phyloP scores from a whole-genome alignment of 2,888 invertebrate species.

The Linnaemya tessellans region DNA sequence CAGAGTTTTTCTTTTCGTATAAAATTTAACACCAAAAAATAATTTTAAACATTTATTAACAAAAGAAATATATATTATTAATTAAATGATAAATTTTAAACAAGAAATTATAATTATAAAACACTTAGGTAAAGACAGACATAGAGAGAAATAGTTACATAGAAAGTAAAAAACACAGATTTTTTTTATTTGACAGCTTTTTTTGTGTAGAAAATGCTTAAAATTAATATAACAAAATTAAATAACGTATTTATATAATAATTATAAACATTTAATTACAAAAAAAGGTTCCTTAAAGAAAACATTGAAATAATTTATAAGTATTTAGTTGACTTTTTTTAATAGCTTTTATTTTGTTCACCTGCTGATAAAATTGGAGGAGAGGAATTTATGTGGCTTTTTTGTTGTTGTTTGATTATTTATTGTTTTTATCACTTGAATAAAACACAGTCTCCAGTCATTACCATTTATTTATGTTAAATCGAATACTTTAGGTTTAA shows the following conservation, averaged over 20 bases:
- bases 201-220: constrained; percentile 68
- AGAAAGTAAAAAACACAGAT: constrained; percentile 71
- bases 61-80: constrained; percentile 53
- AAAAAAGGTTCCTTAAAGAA: constrained; percentile 54
- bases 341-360: constrained; percentile 61
- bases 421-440: constrained; percentile 47
- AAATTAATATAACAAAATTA: constrained; percentile 58
- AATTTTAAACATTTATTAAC: constrained; percentile 65
- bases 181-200: constrained; percentile 65
- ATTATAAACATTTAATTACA: constrained; percentile 68
- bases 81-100: constrained; percentile 71
- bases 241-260: constrained; percentile 59
- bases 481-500: constrained; percentile 5
- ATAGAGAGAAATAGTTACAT: constrained; percentile 63
- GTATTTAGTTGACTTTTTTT: constrained; percentile 14
- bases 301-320: constrained; percentile 55
- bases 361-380: constrained; percentile 59
- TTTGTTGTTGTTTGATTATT: constrained; percentile 33
- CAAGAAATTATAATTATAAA: constrained; percentile 64
- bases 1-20: constrained; percentile 40
- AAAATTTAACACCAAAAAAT: constrained; percentile 62
- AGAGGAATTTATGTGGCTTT: constrained; percentile 57
- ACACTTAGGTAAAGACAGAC: constrained; percentile 69
- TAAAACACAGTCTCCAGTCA: constrained; percentile 82
- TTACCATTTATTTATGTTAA: constrained; percentile 79